phyloP scores from a whole-genome alignment of 2,797 vertebrate genomes.

The Parambassis ranga region DNA sequence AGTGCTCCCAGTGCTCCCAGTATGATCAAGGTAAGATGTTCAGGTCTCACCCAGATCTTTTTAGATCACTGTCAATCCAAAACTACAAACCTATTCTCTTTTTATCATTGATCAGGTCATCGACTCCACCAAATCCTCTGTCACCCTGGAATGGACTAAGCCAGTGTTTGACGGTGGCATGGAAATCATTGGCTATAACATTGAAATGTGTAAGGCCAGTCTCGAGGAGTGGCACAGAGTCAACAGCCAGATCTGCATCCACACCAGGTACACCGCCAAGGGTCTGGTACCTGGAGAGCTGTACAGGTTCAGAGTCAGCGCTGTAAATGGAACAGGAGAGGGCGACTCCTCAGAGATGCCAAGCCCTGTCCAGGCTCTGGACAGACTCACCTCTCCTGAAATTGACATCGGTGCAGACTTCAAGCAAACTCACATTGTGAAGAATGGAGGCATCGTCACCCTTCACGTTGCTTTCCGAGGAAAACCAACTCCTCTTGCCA shows the following conservation, averaged over 20 bases:
- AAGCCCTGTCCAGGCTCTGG: constrained; percentile 87
- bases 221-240: constrained; percentile 97
- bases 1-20: constrained; percentile 90
- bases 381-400: constrained; percentile 94
- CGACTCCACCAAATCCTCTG: constrained; percentile 94
- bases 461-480: constrained; percentile 91
- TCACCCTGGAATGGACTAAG: constrained; percentile 94
- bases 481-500: constrained; percentile 91
- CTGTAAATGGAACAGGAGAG: constrained; percentile 91
- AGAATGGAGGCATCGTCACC: constrained; percentile 89
- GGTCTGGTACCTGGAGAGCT: constrained; percentile 91
- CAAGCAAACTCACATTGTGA: constrained; percentile 96
- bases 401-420: constrained; percentile 94
- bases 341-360: constrained; percentile 90
- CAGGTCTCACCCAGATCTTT: background rate
- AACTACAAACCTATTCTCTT: background rate
- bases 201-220: constrained; percentile 98
- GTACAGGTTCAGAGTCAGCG: constrained; percentile 96
- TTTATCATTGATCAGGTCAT: constrained; percentile 51
- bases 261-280: constrained; percentile 89
- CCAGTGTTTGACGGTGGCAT: constrained; percentile 97
- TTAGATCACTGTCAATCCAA: too few relatives aligned
- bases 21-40: constrained; percentile 87
- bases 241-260: constrained; percentile 90
- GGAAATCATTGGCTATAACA: constrained; percentile 97